A percentile compares a stretch with the other conserved stretches of the same genome.
Evolutionary conservation across 2,888 invertebrate species (phyloP).

Genomic region (Osedax fenrisi): DNA sequence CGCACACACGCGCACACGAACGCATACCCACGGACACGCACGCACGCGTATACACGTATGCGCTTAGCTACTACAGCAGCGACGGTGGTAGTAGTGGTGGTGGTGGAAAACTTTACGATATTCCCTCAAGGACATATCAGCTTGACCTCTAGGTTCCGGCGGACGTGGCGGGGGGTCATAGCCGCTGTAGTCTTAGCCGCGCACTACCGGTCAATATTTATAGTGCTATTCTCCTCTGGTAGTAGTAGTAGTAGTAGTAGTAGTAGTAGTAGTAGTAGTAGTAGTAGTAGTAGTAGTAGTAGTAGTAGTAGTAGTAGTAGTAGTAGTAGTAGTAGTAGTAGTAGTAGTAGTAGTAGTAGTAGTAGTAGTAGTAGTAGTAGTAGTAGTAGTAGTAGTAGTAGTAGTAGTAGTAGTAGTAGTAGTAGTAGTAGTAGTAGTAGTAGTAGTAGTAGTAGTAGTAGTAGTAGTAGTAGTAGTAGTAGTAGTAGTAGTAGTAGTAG

Average conservation of each 20-base stretch:
- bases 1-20: too few relatives aligned
- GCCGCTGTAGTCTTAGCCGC: too few relatives aligned
- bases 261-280: slow-evolving; percentile 9
- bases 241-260: not conserved
- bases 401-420: slow-evolving; percentile 16
- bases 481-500: slow-evolving; percentile 16
- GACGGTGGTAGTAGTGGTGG: too few relatives aligned
- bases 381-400: slow-evolving; percentile 16
- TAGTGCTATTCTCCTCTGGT: too few relatives aligned
- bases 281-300: slow-evolving; percentile 16
- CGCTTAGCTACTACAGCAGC: too few relatives aligned
- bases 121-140: too few relatives aligned
- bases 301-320: slow-evolving; percentile 16
- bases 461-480: slow-evolving; percentile 9
- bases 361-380: slow-evolving; percentile 13
- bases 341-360: slow-evolving; percentile 8
- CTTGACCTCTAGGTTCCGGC: too few relatives aligned
- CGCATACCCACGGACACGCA: too few relatives aligned
- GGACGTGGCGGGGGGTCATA: too few relatives aligned
- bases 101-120: too few relatives aligned
- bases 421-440: not conserved
- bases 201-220: too few relatives aligned
- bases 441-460: slow-evolving; percentile 5
- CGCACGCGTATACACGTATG: too few relatives aligned
- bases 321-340: slow-evolving; percentile 14